Base-by-base conservation (phyloP, 2,888 invertebrate genomes). In the Apoderus coryli region DNA sequence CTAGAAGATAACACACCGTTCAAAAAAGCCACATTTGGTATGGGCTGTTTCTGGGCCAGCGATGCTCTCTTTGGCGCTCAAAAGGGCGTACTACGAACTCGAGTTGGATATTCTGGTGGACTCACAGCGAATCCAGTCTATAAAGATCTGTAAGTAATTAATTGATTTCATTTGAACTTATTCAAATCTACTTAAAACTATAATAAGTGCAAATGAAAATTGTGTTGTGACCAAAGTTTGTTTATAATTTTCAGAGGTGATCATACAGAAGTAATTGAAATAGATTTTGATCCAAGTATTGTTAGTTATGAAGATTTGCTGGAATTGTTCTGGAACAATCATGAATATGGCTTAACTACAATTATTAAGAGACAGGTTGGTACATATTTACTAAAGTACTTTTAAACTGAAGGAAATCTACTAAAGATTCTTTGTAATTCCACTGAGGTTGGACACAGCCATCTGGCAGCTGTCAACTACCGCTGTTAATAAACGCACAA, bases 1-100 rank as follows among this genome's bases (percentile, higher is more conserved):
- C n/a, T n/a, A n/a, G 67, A 76, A 58, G 64, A 72, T 38, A 67
- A 68, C 46, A 61, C 63, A 16, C 67, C 70, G 1, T 69, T 68
- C 28, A 68, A 73, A 52, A 76, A 74, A 47, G 89, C 86, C 4
- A 85, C 86, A 1, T 88, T 89, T 55, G 88, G 85, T 7, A 86
- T 89, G 88, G 85, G 85, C 9, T 90, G 89, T 56, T 90, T 90
- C 60, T 90, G 90, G 90, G 82, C 82, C 15, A 80, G 81, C 31
- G 89, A 89, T 54, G 76, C 80, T 2, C 61, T 84, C 31, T 89
- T 79, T 54, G 86, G 89, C 2, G 75, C 69, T 9, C 71, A 69
- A 29, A 57, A 52, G 12, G 81, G 81, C 11, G 81, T 95, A 11
- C 57, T 90, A 29, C 69, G 85, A 34, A 95, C 95, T n/a, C 67